These are phyloP conservation scores for Barbus barbus DNA, from an alignment of 2,113 vertebrate species.

Conservation along the genomic window DNA sequence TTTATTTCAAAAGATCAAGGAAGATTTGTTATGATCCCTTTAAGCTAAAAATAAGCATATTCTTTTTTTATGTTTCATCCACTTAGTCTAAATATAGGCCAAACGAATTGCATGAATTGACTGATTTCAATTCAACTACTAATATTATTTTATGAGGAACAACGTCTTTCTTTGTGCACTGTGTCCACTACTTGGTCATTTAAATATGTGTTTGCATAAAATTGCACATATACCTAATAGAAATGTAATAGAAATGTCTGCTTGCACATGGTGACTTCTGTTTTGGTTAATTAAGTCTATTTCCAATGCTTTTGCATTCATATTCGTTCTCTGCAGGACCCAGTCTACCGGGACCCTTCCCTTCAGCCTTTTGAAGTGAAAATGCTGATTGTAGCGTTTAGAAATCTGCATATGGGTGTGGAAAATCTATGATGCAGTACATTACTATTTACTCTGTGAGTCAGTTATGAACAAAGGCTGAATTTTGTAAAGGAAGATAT, in stretches of 20 bases:
- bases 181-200: not conserved
- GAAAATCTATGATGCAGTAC: conserved; percentile 18
- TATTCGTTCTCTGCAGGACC: not conserved
- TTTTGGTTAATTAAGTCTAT: conserved; percentile 30
- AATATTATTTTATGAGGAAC: not conserved
- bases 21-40: not conserved
- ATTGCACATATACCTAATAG: not conserved
- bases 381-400: conserved; percentile 35
- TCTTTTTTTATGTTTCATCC: not conserved
- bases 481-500: conserved; percentile 16
- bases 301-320: conserved; percentile 16
- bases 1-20: not conserved
- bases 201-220: not conserved
- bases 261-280: not conserved
- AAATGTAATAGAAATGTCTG: conserved; percentile 18
- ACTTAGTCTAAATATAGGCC: not conserved
- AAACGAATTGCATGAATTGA: not conserved
- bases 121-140: not conserved
- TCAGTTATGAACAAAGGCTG: conserved; percentile 15
- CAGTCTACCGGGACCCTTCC: conserved; percentile 25
- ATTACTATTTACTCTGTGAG: conserved; percentile 21
- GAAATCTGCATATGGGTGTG: conserved; percentile 26
- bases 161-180: not conserved
- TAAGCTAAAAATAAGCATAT: not conserved
- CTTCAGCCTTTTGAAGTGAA: conserved; percentile 26